These are phyloP conservation scores for Pao palembangensis DNA, from an alignment of 2,113 vertebrate genomes.

Conservation along the genomic window DNA sequence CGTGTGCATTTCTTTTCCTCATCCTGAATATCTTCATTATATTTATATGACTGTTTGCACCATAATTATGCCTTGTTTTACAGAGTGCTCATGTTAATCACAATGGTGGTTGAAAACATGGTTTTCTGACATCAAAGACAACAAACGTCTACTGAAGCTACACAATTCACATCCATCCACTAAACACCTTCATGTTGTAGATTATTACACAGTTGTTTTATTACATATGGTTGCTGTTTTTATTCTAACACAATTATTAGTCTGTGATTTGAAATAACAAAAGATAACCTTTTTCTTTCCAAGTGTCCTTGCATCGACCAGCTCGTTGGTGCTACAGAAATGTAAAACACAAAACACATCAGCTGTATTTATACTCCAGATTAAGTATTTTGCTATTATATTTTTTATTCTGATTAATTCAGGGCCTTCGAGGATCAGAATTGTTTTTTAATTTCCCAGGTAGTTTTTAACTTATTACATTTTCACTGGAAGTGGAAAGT, in stretches of 20 bases:
- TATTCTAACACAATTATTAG: not conserved
- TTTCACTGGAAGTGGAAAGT: conserved; percentile 21
- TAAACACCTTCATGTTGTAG: not conserved
- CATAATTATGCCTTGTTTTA: conserved; percentile 20
- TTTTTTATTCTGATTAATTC: conserved; percentile 42
- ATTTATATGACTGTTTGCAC: conserved; percentile 17
- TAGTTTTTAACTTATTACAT: conserved; percentile 9
- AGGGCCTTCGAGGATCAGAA: conserved; percentile 15
- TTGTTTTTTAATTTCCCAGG: conserved; percentile 28
- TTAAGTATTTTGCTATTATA: conserved; percentile 69
- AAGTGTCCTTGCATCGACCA: conserved; percentile 70
- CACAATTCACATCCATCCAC: not conserved
- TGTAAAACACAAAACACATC: conserved; percentile 27
- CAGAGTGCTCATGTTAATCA: conserved; percentile 1
- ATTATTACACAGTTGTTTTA: not conserved
- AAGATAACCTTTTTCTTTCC: not conserved
- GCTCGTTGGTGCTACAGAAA: conserved; percentile 54
- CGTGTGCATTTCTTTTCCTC: conserved; percentile 35
- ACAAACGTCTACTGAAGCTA: not conserved
- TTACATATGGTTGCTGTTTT: no score
- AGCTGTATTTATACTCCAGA: conserved; percentile 55
- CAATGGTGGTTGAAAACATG: conserved; percentile 20
- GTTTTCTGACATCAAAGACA: conserved; percentile 14
- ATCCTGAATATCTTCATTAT: conserved; percentile 19
- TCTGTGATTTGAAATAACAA: conserved; percentile 7